Conservation (phyloP, 2,888 invertebrate species). For the Pinctada fucata region DNA sequence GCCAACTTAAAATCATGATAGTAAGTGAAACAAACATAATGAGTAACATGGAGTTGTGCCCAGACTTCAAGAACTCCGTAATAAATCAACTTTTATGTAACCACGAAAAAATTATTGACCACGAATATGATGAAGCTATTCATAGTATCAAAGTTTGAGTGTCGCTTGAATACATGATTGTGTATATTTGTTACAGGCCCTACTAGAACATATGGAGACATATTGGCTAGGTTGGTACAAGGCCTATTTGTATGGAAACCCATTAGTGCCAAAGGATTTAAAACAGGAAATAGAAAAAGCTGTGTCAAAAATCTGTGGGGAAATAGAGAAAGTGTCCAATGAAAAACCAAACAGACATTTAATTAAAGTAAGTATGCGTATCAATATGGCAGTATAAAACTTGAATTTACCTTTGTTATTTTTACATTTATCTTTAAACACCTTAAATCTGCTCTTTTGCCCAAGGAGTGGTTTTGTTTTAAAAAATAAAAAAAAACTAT, state of each 20-base stretch:
- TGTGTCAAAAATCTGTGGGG: conserved; percentile 25
- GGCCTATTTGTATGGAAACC: conserved; percentile 48
- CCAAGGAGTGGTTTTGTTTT: neutral
- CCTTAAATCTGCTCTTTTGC: neutral
- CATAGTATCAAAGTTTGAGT: no score
- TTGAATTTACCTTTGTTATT: no score
- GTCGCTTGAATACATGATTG: no score
- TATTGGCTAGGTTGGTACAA: conserved; percentile 63
- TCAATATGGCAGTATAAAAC: neutral
- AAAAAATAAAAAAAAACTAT: no score
- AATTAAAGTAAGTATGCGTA: conserved; percentile 40
- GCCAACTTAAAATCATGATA: no score
- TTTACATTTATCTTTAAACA: no score
- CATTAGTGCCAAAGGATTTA: conserved; percentile 1
- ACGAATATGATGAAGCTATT: no score
- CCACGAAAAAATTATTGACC: no score
- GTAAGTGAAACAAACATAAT: no score
- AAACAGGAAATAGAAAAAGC: neutral
- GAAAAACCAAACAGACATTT: conserved; percentile 23
- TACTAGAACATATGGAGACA: conserved; percentile 61
- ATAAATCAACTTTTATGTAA: no score
- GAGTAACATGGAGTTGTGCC: no score
- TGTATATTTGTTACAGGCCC: conserved; percentile 44
- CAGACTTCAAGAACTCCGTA: no score
- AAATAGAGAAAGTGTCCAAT: conserved; percentile 34